A percentile compares a stretch with the other conserved stretches of the same genome.
These are phyloP conservation scores for Cephus pygmeus DNA, from an alignment of 2,888 invertebrate species.

Conservation along the genomic window DNA sequence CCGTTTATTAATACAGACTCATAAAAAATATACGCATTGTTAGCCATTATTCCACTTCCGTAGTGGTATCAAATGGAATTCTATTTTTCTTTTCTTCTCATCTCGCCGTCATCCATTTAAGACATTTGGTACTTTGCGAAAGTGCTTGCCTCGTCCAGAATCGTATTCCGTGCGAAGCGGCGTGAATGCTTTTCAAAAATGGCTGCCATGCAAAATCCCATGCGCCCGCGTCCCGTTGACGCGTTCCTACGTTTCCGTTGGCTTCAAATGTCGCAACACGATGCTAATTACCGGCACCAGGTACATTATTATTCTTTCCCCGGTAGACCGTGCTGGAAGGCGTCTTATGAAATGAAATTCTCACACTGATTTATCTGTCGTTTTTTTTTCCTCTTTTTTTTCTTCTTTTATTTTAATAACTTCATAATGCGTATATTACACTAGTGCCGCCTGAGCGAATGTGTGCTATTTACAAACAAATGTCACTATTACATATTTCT, in stretches of 20 bases:
- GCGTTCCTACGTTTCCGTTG: not conserved
- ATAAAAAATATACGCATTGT: not conserved
- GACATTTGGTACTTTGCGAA: not conserved
- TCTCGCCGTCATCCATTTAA: not conserved
- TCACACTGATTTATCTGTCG: conserved; percentile 44
- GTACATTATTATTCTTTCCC: conserved; percentile 48
- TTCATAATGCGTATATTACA: not conserved
- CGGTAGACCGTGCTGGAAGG: conserved; percentile 10
- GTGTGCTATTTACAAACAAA: not conserved
- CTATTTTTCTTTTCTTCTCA: not conserved
- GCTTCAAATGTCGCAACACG: conserved; percentile 15
- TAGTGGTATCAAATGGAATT: not conserved
- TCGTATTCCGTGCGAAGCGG: not conserved
- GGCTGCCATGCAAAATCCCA: not conserved
- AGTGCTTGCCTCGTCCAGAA: not conserved
- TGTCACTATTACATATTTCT: not conserved
- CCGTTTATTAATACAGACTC: not conserved
- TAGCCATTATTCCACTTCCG: not conserved
- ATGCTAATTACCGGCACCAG: conserved; percentile 58
- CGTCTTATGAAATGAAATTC: conserved; percentile 57
- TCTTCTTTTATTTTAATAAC: conserved; percentile 9
- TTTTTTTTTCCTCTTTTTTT: conserved; percentile 4
- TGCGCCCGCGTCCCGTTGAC: not conserved
- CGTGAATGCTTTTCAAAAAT: not conserved
- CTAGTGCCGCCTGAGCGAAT: not conserved